Evolutionary conservation across 2,113 vertebrate genomes (phyloP), one percentile per base, ranked within the genome.

Genomic region (Argyrosomus japonicus): DNA sequence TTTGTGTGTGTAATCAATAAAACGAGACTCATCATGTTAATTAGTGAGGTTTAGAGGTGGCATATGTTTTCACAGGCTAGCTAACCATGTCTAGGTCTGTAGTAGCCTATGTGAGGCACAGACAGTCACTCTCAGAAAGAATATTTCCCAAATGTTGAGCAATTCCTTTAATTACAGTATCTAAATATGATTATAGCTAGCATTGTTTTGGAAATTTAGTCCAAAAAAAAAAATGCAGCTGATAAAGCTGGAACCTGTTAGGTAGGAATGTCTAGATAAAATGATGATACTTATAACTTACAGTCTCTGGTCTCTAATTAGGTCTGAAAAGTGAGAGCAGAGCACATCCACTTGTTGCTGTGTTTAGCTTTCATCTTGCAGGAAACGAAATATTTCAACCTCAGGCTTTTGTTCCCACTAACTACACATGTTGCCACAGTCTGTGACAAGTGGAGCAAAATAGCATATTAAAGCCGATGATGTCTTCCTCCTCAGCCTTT

Each of bases 281-380:
- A 14, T 21, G 36, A 56, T 15, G 50, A 64, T 65, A 5, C 51
- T 68, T 21, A n/a, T 27, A 47, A 45, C 43, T 40, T 15, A 3
- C 23, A 73, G 63, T 62, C 67, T 68, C 36, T 79, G 43, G 47
- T 62, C 48, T 82, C 60, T 89, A 82, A 91, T 85, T 81, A 78
- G 67, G 51, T 45, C 45, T 67, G 68, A 87, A 40, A 48, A 87
- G 23, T 61, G 64, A 67, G 61, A 75, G 68, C 19, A 43, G 48
- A 69, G 47, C 29, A 8, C 56, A 43, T 71, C 69, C 65, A 86
- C 73, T 75, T 86, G 77, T 83, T 87, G 81, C 79, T 73, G 25
- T 9, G 0, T 61, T 81, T 15, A 56, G 50, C 76, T 81, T 85
- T 88, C 69, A 82, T 85, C 82, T 84, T 3, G 10, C 32, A 75